A percentile compares a stretch with the other conserved stretches of the same genome.
phyloP scores from a whole-genome alignment of 2,113 vertebrate species.

The Morone saxatilis region DNA sequence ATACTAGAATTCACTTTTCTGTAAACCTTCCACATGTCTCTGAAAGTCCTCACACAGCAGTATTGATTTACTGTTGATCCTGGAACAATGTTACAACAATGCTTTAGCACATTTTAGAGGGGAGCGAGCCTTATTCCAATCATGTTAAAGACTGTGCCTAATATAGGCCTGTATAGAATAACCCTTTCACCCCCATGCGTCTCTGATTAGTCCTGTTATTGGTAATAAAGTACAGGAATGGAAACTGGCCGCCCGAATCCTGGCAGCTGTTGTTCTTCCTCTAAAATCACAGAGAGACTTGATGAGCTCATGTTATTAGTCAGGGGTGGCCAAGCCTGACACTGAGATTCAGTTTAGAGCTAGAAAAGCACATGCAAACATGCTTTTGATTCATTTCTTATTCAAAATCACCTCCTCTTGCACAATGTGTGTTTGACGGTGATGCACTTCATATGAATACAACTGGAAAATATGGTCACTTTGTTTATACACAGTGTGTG shows the following conservation, averaged over 20 bases:
- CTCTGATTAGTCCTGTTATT: slow-evolving; percentile 74
- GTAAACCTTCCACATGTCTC: slow-evolving; percentile 23
- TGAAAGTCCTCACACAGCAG: slow-evolving; percentile 15
- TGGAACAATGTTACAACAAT: slow-evolving; percentile 33
- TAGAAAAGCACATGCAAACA: slow-evolving; percentile 44
- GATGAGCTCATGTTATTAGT: slow-evolving; percentile 76
- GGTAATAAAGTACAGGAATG: slow-evolving; percentile 71
- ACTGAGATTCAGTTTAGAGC: slow-evolving; percentile 30
- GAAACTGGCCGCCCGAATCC: slow-evolving; percentile 62
- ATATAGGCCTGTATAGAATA: slow-evolving; percentile 37
- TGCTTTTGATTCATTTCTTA: slow-evolving; percentile 33
- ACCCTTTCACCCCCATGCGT: slow-evolving; percentile 65
- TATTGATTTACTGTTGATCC: slow-evolving; percentile 53
- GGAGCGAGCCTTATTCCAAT: slow-evolving; percentile 17
- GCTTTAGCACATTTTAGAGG: slow-evolving; percentile 22
- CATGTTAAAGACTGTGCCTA: neutral
- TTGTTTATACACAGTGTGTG: neutral
- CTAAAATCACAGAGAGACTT: slow-evolving; percentile 64
- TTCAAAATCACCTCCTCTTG: slow-evolving; percentile 14
- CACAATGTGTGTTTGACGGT: slow-evolving; percentile 8
- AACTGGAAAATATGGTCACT: slow-evolving; percentile 11
- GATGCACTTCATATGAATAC: neutral
- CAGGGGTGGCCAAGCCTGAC: slow-evolving; percentile 56
- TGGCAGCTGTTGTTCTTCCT: slow-evolving; percentile 68
- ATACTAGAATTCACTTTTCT: slow-evolving; percentile 9